Base-by-base conservation (phyloP, 2,797 vertebrate species). In the Poecilia velifera region DNA sequence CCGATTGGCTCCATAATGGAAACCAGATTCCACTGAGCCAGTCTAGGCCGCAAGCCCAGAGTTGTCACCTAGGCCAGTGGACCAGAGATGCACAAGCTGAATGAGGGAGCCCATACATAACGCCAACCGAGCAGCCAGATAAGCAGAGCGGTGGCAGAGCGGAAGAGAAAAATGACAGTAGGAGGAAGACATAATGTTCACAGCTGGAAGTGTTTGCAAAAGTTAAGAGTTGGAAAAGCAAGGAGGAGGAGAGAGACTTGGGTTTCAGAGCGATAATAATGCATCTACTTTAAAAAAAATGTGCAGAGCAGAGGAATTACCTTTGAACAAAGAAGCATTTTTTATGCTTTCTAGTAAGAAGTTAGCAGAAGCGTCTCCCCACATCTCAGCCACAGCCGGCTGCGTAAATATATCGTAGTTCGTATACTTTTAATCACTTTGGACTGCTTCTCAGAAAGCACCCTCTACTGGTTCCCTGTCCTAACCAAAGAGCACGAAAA, bases 1-100 rank as follows among this genome's bases (percentile, higher is more conserved):
- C 84, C 41, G 47, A 57, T 81, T 90, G 89, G 84, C 88, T 92
- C 83, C 13, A 45, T 25, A 82, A 86, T 82, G 84, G 84, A 84
- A 86, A 90, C 72, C 84, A 89, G 88, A 85, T 84, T 57, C 83
- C 80, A 80, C 88, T 78, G 78, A 91, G 88, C 90, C 84, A 89
- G 88, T 89, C 82, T 73, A 91, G 91, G 91, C 90, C n/a, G 76
- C 76, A 76, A 76, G 91, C 93, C 91, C 91, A 73, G 87, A 72
- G 73, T 85, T 84, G 89, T 91, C 89, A 90, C 92, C 91, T 73
- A 89, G 88, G 92, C 89, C 91, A 90, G 83, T 36, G 62, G 78
- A 88, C 91, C 91, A 88, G 85, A 87, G 89, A 90, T 78, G 73
- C 80, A 73, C 79, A 77, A 49, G 84, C 72, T 87, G 89, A 90